Evolutionary conservation across 64 coral and sea anemone species (phyloP), one percentile per base, ranked within the genome.

Genomic region (Montipora sp.): DNA sequence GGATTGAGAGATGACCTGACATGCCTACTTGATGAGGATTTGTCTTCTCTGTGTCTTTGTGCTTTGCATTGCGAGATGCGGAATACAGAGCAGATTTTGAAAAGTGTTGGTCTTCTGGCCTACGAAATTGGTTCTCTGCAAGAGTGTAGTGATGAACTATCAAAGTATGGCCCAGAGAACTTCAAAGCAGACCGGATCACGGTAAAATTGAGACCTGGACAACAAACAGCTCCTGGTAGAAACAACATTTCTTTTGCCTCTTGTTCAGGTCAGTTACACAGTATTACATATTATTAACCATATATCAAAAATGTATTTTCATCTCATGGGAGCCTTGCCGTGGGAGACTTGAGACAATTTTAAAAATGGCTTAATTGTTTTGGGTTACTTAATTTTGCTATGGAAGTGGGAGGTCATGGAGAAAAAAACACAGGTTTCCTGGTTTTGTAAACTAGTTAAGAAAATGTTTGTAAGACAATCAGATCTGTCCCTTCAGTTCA

Each of bases 111-210:
- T 59, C 11, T 84, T 6, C 57, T 84, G 67, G 85, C 85, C 55
- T 75, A 88, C 45, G 13, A 88, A 24, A 88, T 88, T 24, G 85
- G 85, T 75, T 73, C 85, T 18, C 72, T 88, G 7, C 1, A 88
- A n/a, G 22, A 88, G 49, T 67, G 55, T 46, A 84, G 69, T 46
- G 60, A 61, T 6, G 60, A 65, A 15, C 24, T 84, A 46, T 20
- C 20, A 0, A 65, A 67, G 16, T 84, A 43, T 84, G 81, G 81
- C 44, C 81, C 81, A 53, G 15, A 65, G 36, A 84, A 53, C 36
- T 47, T 67, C 36, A 22, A 84, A 22, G 5, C 19, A 84, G 81
- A 70, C 15, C 53, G 81, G 23, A 67, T 84, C 2, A 67, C 81
- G 13, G 81, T 68, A 8, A 84, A 84, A 84, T 45, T 84, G 5